Conservation (phyloP, 2,113 vertebrate genomes). For the Tetrax tetrax region DNA sequence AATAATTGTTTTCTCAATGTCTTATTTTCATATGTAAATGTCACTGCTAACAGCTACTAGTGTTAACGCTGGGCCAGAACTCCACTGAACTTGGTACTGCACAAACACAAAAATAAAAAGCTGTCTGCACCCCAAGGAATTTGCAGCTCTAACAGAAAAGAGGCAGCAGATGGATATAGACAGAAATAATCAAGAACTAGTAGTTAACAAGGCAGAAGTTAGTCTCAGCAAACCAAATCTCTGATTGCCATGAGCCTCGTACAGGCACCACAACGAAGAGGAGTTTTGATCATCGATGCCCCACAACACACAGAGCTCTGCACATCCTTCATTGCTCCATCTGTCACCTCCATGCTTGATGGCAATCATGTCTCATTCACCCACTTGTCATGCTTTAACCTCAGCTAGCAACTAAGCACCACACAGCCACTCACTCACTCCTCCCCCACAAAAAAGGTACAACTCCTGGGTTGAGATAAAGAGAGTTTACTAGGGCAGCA, state of each 20-base stretch:
- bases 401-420: no score
- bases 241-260: background rate
- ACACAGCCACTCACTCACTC: no score
- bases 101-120: slow-evolving; percentile 15
- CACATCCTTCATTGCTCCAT: slow-evolving; percentile 39
- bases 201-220: slow-evolving; percentile 56
- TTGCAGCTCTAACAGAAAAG: slow-evolving; percentile 21
- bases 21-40: slow-evolving; percentile 29
- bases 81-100: background rate
- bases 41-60: background rate
- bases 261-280: slow-evolving; percentile 30
- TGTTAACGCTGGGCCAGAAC: background rate
- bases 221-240: slow-evolving; percentile 39
- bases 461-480: no score
- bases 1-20: slow-evolving; percentile 21
- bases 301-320: background rate
- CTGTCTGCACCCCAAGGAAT: slow-evolving; percentile 20
- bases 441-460: no score
- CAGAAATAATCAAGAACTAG: slow-evolving; percentile 59
- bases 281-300: slow-evolving; percentile 33
- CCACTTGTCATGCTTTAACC: background rate
- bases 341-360: background rate
- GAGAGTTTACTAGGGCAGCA: no score
- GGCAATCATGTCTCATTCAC: background rate
- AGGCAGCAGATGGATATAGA: slow-evolving; percentile 59